A percentile compares a stretch with the other conserved stretches of the same genome.
Evolutionary conservation across 2,113 vertebrate species (phyloP).

Genomic region (Marmota flaviventris): DNA sequence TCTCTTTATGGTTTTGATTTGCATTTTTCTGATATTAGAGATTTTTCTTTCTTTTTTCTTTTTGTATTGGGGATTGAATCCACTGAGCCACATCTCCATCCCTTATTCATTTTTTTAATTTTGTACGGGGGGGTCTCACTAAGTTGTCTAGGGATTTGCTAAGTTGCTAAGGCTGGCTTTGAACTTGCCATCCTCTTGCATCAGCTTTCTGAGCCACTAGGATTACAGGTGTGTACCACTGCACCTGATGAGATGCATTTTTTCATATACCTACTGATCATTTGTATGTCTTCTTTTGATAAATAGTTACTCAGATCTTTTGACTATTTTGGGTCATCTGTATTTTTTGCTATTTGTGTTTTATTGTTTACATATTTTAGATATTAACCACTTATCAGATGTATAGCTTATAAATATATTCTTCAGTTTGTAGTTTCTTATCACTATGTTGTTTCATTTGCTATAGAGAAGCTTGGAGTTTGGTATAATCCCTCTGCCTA

Average conservation of each 20-base stretch:
- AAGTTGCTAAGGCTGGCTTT: no score
- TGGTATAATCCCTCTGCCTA: not conserved
- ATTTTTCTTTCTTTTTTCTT: no score
- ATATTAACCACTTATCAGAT: not conserved
- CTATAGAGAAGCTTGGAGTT: not conserved
- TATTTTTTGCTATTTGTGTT: not conserved
- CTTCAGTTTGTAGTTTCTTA: not conserved
- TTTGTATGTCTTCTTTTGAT: not conserved
- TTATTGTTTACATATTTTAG: not conserved
- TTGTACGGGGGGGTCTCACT: no score
- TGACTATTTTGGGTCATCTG: not conserved
- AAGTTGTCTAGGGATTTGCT: no score
- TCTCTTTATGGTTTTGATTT: not conserved
- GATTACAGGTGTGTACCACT: no score
- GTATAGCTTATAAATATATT: not conserved
- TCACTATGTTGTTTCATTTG: not conserved
- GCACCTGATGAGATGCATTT: not conserved
- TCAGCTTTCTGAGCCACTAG: no score
- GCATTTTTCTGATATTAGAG: not conserved
- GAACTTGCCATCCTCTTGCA: no score
- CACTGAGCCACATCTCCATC: no score
- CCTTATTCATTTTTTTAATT: no score
- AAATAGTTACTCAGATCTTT: not conserved
- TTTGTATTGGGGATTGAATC: no score
- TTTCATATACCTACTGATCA: not conserved